phyloP scores from a whole-genome alignment of 2,113 vertebrate species.

The Atlantisia rogersi region DNA sequence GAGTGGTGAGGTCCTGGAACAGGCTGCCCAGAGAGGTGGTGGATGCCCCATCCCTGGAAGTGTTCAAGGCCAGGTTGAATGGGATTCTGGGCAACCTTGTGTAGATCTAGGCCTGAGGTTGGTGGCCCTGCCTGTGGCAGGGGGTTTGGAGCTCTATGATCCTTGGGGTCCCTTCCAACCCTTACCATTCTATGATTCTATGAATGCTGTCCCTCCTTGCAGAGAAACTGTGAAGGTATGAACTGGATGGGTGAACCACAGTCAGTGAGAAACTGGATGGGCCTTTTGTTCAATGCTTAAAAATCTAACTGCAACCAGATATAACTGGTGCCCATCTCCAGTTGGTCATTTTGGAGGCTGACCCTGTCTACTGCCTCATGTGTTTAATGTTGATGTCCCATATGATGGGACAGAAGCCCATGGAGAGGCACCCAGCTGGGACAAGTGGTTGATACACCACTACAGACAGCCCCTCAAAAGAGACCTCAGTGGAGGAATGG shows the following conservation, averaged over 20 bases:
- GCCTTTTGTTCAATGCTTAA: background rate
- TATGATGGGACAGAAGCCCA: background rate
- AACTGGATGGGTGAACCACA: background rate
- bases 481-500: background rate
- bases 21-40: no score
- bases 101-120: no score
- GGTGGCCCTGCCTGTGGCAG: no score
- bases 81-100: no score
- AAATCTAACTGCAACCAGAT: background rate
- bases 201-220: background rate
- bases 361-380: background rate
- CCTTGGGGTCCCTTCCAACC: no score
- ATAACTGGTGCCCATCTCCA: background rate
- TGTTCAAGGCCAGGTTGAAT: no score
- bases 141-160: no score
- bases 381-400: fast-evolving
- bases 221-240: background rate
- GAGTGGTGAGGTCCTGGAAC: no score
- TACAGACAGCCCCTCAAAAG: background rate
- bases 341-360: background rate
- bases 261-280: background rate
- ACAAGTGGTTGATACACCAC: background rate
- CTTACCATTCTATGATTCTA: no score
- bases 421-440: background rate
- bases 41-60: no score